Evolutionary conservation across 2,888 invertebrate species (phyloP).

Genomic region (Epinotia brunnichana): DNA sequence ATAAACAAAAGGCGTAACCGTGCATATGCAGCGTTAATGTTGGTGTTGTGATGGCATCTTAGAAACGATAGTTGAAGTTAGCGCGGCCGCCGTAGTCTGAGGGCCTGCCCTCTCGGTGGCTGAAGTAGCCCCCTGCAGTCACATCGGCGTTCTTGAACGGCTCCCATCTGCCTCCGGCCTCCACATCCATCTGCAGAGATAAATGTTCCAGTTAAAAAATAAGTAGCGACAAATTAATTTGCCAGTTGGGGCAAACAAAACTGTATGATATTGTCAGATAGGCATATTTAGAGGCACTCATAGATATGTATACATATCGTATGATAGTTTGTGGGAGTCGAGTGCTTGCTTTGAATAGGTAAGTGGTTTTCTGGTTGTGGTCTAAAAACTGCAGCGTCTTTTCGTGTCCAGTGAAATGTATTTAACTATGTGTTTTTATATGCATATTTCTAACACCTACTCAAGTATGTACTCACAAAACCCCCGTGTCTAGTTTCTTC

Average conservation of each 20-base stretch:
- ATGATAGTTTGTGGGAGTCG: too few species aligned
- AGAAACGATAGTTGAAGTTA: constrained; percentile 28
- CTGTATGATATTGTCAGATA: background rate
- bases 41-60: background rate
- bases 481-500: background rate
- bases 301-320: too few species aligned
- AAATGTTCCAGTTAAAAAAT: background rate
- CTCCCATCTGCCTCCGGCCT: constrained; percentile 62
- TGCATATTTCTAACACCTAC: too few species aligned
- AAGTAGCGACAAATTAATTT: background rate
- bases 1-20: background rate
- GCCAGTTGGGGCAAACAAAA: background rate
- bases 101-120: constrained; percentile 51
- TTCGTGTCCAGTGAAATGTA: too few species aligned
- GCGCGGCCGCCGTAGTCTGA: constrained; percentile 54
- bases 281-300: too few species aligned
- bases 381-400: too few species aligned
- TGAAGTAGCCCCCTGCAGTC: constrained; percentile 57
- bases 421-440: too few species aligned
- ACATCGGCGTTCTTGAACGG: constrained; percentile 61
- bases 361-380: background rate
- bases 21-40: background rate
- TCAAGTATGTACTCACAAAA: too few species aligned
- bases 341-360: background rate
- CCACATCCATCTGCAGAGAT: constrained; percentile 52